Evolutionary conservation across 2,888 invertebrate genomes (phyloP), one percentile per base, ranked within the genome.

Genomic region (Andrena minutula): DNA sequence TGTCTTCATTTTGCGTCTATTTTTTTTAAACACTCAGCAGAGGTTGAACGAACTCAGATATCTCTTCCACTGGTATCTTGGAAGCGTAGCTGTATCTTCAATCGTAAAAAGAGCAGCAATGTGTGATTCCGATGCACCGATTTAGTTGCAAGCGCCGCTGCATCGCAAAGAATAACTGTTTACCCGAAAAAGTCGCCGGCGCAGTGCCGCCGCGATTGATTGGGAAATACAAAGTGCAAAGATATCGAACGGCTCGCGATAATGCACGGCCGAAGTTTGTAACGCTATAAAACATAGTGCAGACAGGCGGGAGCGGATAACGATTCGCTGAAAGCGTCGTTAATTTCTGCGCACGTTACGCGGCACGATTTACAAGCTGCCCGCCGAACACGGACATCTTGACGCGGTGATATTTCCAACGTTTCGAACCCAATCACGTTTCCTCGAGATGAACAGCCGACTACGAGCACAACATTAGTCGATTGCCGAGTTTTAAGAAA

Each of bases 261-360:
- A 83, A 73, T 76, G 73, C 77, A 53, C 82, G 65, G 60, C 30
- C 65, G 69, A 82, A 76, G 82, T 83, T 83, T 83, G 76, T 83
- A 77, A 73, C 70, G 82, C 82, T 66, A 76, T 83, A 82, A 83
- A 83, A 64, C 76, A 72, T 82, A 73, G 82, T 8, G 76, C 51
- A 60, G 81, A 76, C 82, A 82, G 56, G 72, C 65, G 56, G 68
- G 26, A 49, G 76, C 66, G 83, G 83, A 83, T 82, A 82, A 82
- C 82, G 75, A 79, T 82, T 75, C 83, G 78, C 78, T 82, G 83
- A 82, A 75, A 83, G 83, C 83, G 75, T 82, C 83, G 82, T 78
- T 83, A 83, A 83, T 83, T 83, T 79, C 72, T 77, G 73, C 56
- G 56, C 79, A 72, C 73, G 82, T 77, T 78, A 75, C 64, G 49